Conservation (phyloP, 2,888 invertebrate species). For the Zootermopsis nevadensis region DNA sequence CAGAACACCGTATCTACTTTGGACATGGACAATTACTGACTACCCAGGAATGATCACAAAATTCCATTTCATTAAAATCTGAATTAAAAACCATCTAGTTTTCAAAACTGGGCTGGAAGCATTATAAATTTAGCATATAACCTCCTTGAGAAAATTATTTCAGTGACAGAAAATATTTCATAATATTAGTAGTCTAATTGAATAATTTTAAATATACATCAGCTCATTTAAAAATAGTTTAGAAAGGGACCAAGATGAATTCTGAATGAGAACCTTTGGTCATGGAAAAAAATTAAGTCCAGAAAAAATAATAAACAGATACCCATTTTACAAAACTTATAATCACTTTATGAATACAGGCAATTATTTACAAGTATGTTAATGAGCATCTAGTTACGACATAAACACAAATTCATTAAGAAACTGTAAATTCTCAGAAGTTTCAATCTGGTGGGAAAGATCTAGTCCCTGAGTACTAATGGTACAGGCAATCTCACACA, state of each 20-base stretch:
- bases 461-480: slow-evolving; percentile 40
- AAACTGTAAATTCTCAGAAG: slow-evolving; percentile 3
- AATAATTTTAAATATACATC: background rate
- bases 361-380: background rate
- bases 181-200: background rate
- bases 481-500: slow-evolving; percentile 28
- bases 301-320: slow-evolving; percentile 4
- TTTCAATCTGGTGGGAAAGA: background rate
- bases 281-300: slow-evolving; percentile 36
- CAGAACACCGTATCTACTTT: background rate
- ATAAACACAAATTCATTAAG: slow-evolving; percentile 9
- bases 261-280: slow-evolving; percentile 40
- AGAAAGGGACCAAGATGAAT: slow-evolving; percentile 8
- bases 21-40: slow-evolving; percentile 6
- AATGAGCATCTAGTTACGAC: slow-evolving; percentile 1
- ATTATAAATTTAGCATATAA: slow-evolving; percentile 42
- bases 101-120: slow-evolving; percentile 46
- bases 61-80: slow-evolving; percentile 24
- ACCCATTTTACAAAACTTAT: background rate
- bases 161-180: slow-evolving; percentile 30
- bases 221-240: slow-evolving; percentile 28
- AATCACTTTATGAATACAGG: background rate
- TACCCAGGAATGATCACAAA: slow-evolving; percentile 45
- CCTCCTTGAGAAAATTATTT: slow-evolving; percentile 15
- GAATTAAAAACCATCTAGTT: slow-evolving; percentile 32